Conservation (phyloP, 2,888 invertebrate species). For the Hyposoter dolosus region DNA sequence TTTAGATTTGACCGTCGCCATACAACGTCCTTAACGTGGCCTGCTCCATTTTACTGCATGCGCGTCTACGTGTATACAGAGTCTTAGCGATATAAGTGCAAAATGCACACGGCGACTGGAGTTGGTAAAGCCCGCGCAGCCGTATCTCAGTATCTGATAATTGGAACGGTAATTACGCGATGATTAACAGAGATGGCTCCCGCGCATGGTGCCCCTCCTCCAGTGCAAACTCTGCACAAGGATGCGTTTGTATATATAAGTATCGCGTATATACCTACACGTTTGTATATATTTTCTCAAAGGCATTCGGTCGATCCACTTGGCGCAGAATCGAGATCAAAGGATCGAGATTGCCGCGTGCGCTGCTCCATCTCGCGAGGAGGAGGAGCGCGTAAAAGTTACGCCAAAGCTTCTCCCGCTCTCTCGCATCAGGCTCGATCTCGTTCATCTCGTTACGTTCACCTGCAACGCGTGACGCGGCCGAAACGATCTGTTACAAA, state of each 20-base stretch:
- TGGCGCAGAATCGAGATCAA: conserved; percentile 72
- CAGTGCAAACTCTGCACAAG: conserved; percentile 7
- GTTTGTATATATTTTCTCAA: conserved; percentile 13
- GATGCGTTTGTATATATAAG: not conserved
- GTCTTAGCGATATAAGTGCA: not conserved
- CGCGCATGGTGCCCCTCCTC: conserved; percentile 79
- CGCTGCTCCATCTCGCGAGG: conserved; percentile 65
- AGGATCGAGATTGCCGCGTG: conserved; percentile 77
- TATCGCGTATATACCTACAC: conserved; percentile 1
- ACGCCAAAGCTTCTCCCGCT: conserved; percentile 47
- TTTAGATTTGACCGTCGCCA: too few relatives aligned
- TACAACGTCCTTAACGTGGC: not conserved
- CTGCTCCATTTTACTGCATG: not conserved
- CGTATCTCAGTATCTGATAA: conserved; percentile 84
- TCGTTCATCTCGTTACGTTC: conserved; percentile 46
- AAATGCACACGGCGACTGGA: conserved; percentile 7
- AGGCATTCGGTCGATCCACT: conserved; percentile 65
- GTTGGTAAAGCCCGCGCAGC: conserved; percentile 69
- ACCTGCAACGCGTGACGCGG: conserved; percentile 49
- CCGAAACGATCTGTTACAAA: conserved; percentile 55
- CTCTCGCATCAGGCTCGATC: conserved; percentile 27
- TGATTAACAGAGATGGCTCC: conserved; percentile 85
- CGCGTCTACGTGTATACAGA: not conserved
- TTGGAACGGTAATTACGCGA: conserved; percentile 84
- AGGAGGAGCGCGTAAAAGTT: conserved; percentile 39